Conservation (phyloP, 2,888 invertebrate genomes). For the Synanthedon vespiformis region DNA sequence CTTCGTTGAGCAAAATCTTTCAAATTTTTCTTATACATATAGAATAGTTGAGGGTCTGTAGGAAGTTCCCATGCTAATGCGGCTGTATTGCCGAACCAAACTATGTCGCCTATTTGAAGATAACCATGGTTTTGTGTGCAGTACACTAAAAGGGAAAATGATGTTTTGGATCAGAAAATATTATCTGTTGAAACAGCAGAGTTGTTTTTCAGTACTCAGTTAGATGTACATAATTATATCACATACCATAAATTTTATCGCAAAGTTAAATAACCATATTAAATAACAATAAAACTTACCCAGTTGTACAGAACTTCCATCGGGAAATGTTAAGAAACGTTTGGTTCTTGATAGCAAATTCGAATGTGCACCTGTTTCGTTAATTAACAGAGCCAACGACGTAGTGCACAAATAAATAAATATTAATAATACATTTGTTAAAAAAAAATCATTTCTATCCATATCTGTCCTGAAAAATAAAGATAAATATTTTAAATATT, state of each 20-base stretch:
- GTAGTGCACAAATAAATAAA: no score
- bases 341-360: slow-evolving; percentile 58
- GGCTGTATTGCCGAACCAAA: slow-evolving; percentile 80
- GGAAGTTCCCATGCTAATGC: slow-evolving; percentile 84
- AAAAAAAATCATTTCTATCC: no score
- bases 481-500: no score
- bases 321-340: slow-evolving; percentile 69
- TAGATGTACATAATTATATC: no score
- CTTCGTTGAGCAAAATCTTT: slow-evolving; percentile 26
- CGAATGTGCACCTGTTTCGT: background rate
- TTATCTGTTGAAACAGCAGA: no score
- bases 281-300: slow-evolving; percentile 28
- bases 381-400: no score
- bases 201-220: no score
- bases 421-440: no score
- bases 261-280: background rate
- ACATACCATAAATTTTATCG: no score
- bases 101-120: slow-evolving; percentile 67
- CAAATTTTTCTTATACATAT: slow-evolving; percentile 26
- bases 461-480: no score
- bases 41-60: slow-evolving; percentile 56
- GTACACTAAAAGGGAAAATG: slow-evolving; percentile 55
- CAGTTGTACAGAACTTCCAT: slow-evolving; percentile 72
- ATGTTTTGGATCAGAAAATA: no score
- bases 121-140: slow-evolving; percentile 74